Conservation (phyloP, 2,888 invertebrate species). For the Andrena chrysosceles region DNA sequence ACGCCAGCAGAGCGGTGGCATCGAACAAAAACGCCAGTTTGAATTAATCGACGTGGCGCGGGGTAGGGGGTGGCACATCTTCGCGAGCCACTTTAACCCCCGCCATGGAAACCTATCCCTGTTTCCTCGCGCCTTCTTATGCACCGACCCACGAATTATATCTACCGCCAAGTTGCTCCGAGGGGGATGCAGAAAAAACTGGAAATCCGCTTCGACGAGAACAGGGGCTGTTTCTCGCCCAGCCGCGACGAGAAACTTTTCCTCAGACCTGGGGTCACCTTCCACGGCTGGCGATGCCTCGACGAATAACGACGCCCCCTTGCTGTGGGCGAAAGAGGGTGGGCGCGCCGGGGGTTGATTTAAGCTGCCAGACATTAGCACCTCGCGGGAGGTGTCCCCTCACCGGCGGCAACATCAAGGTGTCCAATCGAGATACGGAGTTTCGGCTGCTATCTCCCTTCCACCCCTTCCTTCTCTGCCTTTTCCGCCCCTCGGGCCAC, state of each 20-base stretch:
- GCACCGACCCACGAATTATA: conserved; percentile 54
- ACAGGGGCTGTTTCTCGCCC: conserved; percentile 19
- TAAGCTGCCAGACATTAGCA: conserved; percentile 76
- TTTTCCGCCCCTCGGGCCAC: conserved; percentile 35
- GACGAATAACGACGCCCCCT: conserved; percentile 26
- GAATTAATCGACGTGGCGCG: conserved; percentile 60
- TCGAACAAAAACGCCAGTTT: conserved; percentile 22
- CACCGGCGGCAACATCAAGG: conserved; percentile 46
- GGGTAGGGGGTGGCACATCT: conserved; percentile 8
- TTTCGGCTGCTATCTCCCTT: conserved; percentile 55
- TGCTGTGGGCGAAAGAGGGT: conserved; percentile 17
- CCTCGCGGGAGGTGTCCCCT: conserved; percentile 68
- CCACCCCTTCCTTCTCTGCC: not conserved
- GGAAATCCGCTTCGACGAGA: conserved; percentile 46
- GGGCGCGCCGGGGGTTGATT: conserved; percentile 64
- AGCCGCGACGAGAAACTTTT: conserved; percentile 61
- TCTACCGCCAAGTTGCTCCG: conserved; percentile 34
- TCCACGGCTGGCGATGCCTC: conserved; percentile 34
- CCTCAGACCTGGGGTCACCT: conserved; percentile 59
- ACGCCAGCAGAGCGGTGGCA: not conserved
- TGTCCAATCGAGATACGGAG: conserved; percentile 72
- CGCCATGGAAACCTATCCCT: conserved; percentile 34
- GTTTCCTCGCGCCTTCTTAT: conserved; percentile 46
- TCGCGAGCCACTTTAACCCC: conserved; percentile 37
- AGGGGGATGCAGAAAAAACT: conserved; percentile 33